Conservation (phyloP, 2,888 invertebrate genomes). For the Schizaphis graminum region DNA sequence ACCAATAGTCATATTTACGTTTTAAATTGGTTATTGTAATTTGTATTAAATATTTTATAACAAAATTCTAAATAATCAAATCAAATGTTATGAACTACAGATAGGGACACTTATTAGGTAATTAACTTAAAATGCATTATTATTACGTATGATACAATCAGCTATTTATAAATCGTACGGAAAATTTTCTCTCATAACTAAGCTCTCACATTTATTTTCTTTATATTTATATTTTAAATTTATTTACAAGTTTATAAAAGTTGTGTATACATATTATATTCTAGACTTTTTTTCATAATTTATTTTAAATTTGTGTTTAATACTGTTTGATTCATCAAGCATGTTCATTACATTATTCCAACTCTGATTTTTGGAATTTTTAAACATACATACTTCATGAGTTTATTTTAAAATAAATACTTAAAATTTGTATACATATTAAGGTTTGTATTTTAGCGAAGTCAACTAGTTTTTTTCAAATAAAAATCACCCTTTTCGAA, state of each 20-base stretch:
- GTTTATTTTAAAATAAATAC: neutral
- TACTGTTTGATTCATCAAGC: too few relatives aligned
- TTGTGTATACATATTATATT: too few relatives aligned
- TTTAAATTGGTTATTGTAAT: neutral
- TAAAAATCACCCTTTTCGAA: neutral
- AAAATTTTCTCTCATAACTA: neutral
- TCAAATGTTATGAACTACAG: neutral
- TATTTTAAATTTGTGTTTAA: too few relatives aligned
- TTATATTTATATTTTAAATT: neutral
- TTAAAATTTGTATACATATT: neutral
- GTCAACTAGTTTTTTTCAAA: neutral
- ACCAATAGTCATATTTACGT: neutral
- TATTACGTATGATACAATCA: neutral
- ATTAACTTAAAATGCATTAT: neutral
- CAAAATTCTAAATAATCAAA: neutral
- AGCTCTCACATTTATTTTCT: neutral
- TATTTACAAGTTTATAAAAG: neutral
- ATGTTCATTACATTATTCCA: too few relatives aligned
- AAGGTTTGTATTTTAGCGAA: neutral
- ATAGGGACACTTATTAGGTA: neutral
- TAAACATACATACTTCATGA: neutral
- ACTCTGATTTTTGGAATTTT: too few relatives aligned
- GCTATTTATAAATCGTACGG: neutral
- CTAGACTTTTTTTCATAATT: too few relatives aligned
- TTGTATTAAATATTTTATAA: neutral